Conservation (phyloP, 2,113 vertebrate species). For the Raja brachyura region DNA sequence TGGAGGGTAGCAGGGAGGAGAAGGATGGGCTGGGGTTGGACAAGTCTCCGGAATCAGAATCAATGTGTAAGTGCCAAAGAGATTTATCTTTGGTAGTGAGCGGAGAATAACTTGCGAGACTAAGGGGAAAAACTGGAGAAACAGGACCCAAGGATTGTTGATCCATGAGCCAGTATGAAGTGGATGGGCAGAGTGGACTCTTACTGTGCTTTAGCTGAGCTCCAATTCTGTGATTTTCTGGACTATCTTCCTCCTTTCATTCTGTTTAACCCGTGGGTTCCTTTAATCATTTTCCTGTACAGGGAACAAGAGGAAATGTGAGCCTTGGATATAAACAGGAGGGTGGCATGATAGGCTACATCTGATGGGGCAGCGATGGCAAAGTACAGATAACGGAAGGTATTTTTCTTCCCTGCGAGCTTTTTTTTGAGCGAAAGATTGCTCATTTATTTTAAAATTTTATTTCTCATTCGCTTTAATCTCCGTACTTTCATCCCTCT, state of each 20-base stretch:
- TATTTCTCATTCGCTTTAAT: constrained; percentile 65
- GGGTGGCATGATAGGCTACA: neutral
- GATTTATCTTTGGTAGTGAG: too few relatives aligned
- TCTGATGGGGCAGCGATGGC: constrained; percentile 85
- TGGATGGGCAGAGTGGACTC: too few relatives aligned
- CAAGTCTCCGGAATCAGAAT: too few relatives aligned
- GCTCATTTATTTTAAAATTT: constrained; percentile 59
- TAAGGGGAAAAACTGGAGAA: too few relatives aligned
- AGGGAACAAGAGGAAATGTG: neutral
- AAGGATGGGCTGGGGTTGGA: too few relatives aligned
- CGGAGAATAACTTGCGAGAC: too few relatives aligned
- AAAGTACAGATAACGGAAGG: constrained; percentile 85
- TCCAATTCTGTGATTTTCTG: neutral
- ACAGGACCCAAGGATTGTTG: too few relatives aligned
- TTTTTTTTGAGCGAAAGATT: constrained; percentile 68
- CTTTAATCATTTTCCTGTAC: neutral
- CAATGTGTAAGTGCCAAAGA: too few relatives aligned
- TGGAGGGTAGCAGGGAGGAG: too few relatives aligned
- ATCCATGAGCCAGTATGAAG: too few relatives aligned
- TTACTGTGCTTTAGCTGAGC: too few relatives aligned
- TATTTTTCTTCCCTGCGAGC: constrained; percentile 75
- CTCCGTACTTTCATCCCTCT: constrained; percentile 73
- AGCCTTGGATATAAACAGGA: neutral
- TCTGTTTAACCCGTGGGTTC: neutral
- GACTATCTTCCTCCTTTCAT: neutral